These are phyloP conservation scores for Pyrochroa serraticornis DNA, from an alignment of 2,888 invertebrate genomes.

Conservation along the genomic window DNA sequence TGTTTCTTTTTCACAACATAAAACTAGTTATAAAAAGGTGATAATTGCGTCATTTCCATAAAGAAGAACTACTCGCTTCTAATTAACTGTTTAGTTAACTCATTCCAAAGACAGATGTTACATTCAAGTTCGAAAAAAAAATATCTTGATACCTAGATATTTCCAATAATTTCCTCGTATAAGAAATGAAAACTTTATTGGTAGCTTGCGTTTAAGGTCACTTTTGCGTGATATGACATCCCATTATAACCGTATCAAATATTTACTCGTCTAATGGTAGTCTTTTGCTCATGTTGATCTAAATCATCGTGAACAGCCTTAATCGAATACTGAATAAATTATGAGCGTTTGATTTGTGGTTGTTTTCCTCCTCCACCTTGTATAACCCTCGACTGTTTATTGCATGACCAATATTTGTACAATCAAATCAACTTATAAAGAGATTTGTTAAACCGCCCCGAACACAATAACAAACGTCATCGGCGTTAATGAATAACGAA, in stretches of 20 bases:
- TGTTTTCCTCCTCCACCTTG: conserved; percentile 25
- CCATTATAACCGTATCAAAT: conserved; percentile 52
- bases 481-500: too few relatives aligned
- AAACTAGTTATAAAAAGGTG: too few relatives aligned
- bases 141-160: too few relatives aligned
- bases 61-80: too few relatives aligned
- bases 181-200: conserved; percentile 32
- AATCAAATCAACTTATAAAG: conserved; percentile 16
- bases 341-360: conserved; percentile 51
- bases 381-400: background rate
- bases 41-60: too few relatives aligned
- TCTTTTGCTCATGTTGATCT: conserved; percentile 54
- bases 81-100: too few relatives aligned
- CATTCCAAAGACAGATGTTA: too few relatives aligned
- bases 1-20: too few relatives aligned
- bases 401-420: conserved; percentile 15
- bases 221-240: conserved; percentile 54
- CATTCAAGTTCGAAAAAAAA: too few relatives aligned
- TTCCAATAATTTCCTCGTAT: conserved; percentile 17
- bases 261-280: conserved; percentile 53
- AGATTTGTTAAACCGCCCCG: conserved; percentile 2
- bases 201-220: conserved; percentile 45
- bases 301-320: conserved; percentile 51
- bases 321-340: conserved; percentile 53
- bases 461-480: too few relatives aligned